These are phyloP conservation scores for Apteryx mantelli DNA, from an alignment of 2,113 vertebrate genomes.

Conservation along the genomic window DNA sequence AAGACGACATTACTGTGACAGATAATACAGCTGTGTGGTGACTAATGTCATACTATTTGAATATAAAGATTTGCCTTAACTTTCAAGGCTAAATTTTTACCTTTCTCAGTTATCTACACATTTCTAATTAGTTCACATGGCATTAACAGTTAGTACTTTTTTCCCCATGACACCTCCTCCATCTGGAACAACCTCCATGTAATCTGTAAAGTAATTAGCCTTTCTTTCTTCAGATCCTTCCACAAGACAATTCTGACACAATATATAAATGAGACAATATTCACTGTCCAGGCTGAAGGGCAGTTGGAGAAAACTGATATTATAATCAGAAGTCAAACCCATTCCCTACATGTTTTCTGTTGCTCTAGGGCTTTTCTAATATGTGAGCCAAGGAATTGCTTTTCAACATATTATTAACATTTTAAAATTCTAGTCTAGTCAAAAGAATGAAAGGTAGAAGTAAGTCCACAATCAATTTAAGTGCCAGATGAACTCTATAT, in stretches of 20 bases:
- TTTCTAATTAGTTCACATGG: conserved; percentile 40
- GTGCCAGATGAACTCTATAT: background rate
- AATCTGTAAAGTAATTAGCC: conserved; percentile 60
- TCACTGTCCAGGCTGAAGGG: conserved; percentile 31
- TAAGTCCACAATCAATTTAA: background rate
- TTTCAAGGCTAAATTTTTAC: background rate
- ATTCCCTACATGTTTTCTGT: conserved; percentile 2
- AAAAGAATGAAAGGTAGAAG: background rate
- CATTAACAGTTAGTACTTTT: background rate
- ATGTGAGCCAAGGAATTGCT: background rate
- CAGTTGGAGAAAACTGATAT: conserved; percentile 53
- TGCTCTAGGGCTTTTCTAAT: conserved; percentile 36
- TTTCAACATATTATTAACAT: background rate
- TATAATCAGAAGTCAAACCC: conserved; percentile 59
- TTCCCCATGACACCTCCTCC: background rate
- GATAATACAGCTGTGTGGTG: background rate
- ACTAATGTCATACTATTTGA: background rate
- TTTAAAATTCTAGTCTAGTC: background rate
- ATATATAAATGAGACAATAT: conserved; percentile 42
- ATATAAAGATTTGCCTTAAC: background rate
- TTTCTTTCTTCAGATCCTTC: conserved; percentile 32
- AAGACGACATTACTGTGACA: background rate
- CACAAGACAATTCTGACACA: conserved; percentile 39
- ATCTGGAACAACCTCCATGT: conserved; percentile 16
- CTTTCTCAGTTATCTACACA: conserved; percentile 18